Evolutionary conservation across 2,888 invertebrate genomes (phyloP), one percentile per base, ranked within the genome.

Genomic region (Drosophila anomelani): DNA sequence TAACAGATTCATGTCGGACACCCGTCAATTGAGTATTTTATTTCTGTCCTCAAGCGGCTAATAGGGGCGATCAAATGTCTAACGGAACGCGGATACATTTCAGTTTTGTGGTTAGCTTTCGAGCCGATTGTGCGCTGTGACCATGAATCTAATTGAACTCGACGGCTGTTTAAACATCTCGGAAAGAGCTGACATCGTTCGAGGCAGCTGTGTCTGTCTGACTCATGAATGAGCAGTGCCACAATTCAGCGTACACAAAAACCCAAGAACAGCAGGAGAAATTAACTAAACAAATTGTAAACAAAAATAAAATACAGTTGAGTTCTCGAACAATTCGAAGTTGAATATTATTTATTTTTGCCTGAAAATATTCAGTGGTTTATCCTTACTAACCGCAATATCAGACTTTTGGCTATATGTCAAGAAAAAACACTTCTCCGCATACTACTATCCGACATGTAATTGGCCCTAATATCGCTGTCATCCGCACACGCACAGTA

Each of bases 71-170:
- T 59, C 66, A 63, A 86, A 57, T 88, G 71, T 43, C 68, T 66
- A 68, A 67, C 44, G 34, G 13, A 10, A 46, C 9, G 17, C 41
- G 47, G 49, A 34, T 41, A 58, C 64, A 56, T n/a, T 54, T 36
- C n/a, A 49, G 69, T 88, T 88, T 88, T 86, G 70, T 69, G 47
- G 26, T 7, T 38, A 7, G 39, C 55, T 44, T 13, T 39, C 8
- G 8, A n/a, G 58, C 8, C 46, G 26, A 54, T 41, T 36, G 49
- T 34, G 49, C 36, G 13, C 20, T 43, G 17, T 58, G 73, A 57
- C 87, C 79, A 29, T 81, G 86, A 74, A 79, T 76, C 72, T 68
- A 78, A 86, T 71, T 69, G 36, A 57, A 62, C 39, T 23, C n/a
- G 67, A 66, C 85, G 75, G 66, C 75, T 84, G 84, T 77, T 60